phyloP scores from a whole-genome alignment of 2,797 vertebrate genomes.

The Danio jaintianensis region DNA sequence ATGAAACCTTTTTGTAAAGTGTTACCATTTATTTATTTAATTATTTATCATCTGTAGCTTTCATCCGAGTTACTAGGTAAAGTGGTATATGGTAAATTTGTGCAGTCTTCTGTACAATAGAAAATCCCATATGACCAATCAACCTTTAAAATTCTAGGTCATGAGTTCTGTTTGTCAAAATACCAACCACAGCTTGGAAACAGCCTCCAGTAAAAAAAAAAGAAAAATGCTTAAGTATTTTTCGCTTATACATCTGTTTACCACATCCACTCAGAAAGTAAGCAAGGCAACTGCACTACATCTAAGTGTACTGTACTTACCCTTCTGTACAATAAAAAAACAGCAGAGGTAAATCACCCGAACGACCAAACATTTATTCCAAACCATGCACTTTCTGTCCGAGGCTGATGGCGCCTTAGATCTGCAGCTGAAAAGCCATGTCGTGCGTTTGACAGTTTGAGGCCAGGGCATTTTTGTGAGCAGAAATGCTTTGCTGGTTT shows the following conservation, averaged over 20 bases:
- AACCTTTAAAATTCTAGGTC: not conserved
- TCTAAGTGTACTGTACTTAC: not conserved
- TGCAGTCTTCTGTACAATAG: too few relatives aligned
- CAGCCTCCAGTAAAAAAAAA: not conserved
- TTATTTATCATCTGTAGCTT: too few relatives aligned
- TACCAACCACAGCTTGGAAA: not conserved
- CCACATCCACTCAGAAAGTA: not conserved
- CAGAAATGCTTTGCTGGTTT: slow-evolving; percentile 61
- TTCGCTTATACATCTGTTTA: not conserved
- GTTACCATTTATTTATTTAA: too few relatives aligned
- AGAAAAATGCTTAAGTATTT: not conserved
- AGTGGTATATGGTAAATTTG: too few relatives aligned
- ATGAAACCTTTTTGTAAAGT: too few relatives aligned
- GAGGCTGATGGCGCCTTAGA: slow-evolving; percentile 53
- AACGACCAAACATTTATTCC: slow-evolving; percentile 63
- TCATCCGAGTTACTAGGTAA: too few relatives aligned
- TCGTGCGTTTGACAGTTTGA: slow-evolving; percentile 67
- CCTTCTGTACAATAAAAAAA: not conserved
- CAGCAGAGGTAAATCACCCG: slow-evolving; percentile 42
- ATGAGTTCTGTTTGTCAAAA: not conserved
- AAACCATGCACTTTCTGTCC: slow-evolving; percentile 25
- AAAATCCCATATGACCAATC: not conserved
- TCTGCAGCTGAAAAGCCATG: slow-evolving; percentile 40
- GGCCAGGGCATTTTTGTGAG: slow-evolving; percentile 55
- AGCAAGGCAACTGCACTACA: not conserved